A percentile compares a stretch with the other conserved stretches of the same genome.
Conservation (phyloP, 2,888 invertebrate species). For the Galeruca laticollis region DNA sequence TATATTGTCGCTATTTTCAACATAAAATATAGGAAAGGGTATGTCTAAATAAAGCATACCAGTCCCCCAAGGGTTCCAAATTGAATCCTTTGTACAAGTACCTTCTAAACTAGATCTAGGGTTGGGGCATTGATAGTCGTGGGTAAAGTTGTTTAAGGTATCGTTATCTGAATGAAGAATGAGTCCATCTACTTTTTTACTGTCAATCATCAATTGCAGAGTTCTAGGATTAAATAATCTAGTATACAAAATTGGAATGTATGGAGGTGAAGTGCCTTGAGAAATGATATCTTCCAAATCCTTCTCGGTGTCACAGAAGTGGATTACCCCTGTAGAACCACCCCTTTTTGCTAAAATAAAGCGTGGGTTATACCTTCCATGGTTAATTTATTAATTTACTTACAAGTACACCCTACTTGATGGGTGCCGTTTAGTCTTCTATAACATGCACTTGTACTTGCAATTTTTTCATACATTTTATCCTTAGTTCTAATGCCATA, state of each 20-base stretch:
- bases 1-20: constrained; percentile 74
- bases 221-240: constrained; percentile 71
- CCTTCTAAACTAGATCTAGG: constrained; percentile 72
- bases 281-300: constrained; percentile 81
- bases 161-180: constrained; percentile 71
- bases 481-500: constrained; percentile 76
- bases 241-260: constrained; percentile 80
- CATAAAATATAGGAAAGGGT: constrained; percentile 89
- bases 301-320: constrained; percentile 74
- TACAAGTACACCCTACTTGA: constrained; percentile 95
- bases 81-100: constrained; percentile 60
- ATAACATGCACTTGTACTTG: constrained; percentile 84
- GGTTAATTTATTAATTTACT: constrained; percentile 62
- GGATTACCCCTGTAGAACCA: constrained; percentile 89
- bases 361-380: neutral
- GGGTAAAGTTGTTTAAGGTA: constrained; percentile 65
- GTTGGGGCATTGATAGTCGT: constrained; percentile 88
- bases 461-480: constrained; percentile 83
- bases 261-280: constrained; percentile 82
- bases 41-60: constrained; percentile 83
- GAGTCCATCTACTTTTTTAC: constrained; percentile 75
- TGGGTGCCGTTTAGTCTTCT: constrained; percentile 93
- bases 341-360: constrained; percentile 73
- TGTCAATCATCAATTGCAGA: constrained; percentile 69
- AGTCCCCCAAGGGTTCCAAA: constrained; percentile 87